These are phyloP conservation scores for Moxostoma hubbsi DNA, from an alignment of 2,797 vertebrate species.

Conservation along the genomic window DNA sequence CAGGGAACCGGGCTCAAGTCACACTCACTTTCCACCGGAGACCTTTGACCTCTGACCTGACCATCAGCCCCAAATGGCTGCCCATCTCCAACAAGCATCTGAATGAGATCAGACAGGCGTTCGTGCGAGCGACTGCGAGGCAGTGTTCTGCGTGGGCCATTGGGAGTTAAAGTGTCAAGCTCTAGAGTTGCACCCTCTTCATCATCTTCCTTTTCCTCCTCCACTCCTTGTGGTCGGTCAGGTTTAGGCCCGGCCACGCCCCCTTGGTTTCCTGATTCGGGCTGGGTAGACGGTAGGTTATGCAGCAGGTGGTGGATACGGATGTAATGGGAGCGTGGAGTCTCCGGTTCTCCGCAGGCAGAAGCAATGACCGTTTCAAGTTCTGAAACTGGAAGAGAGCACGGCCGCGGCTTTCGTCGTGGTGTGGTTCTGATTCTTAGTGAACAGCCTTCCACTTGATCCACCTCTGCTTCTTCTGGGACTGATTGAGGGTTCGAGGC, in stretches of 20 bases:
- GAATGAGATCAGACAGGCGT: conserved; percentile 70
- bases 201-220: conserved; percentile 65
- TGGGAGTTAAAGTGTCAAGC: conserved; percentile 60
- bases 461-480: conserved; percentile 33
- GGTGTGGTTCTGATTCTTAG: conserved; percentile 71
- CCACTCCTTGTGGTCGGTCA: conserved; percentile 40
- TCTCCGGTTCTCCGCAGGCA: conserved; percentile 83
- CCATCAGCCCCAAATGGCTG: conserved; percentile 75
- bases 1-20: conserved; percentile 83
- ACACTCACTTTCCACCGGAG: conserved; percentile 76
- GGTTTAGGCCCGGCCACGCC: conserved; percentile 61
- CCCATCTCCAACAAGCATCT: conserved; percentile 71
- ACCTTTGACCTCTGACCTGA: conserved; percentile 76
- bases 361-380: conserved; percentile 86
- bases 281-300: conserved; percentile 77
- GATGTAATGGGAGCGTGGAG: conserved; percentile 86
- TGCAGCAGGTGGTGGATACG: conserved; percentile 86
- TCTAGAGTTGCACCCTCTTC: conserved; percentile 69
- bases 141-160: conserved; percentile 61
- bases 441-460: conserved; percentile 61
- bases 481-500: not conserved
- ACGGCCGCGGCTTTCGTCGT: conserved; percentile 81
- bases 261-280: conserved; percentile 60
- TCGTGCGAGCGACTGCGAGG: conserved; percentile 71
- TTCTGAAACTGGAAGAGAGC: conserved; percentile 85